phyloP scores from a whole-genome alignment of 1,140 invertebrate species.

The Ceratosolen solmsi region DNA sequence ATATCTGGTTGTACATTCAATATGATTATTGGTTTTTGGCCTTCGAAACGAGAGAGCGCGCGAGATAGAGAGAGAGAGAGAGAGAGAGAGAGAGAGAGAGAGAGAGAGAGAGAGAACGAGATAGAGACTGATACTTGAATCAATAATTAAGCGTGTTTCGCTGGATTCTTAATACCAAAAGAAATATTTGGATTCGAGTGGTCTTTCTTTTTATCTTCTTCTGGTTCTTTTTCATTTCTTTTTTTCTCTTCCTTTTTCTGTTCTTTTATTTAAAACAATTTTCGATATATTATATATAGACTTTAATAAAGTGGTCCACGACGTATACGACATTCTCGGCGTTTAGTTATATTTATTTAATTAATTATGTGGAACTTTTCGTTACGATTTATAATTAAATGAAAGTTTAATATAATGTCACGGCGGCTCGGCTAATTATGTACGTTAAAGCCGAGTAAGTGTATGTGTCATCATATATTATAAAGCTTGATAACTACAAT shows the following conservation, averaged over 20 bases:
- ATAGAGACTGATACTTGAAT: not conserved
- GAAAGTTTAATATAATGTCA: conserved; percentile 10
- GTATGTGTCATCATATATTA: not conserved
- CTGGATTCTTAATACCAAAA: conserved; percentile 19
- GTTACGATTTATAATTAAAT: conserved; percentile 1
- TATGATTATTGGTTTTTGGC: not conserved
- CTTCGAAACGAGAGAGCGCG: conserved; percentile 1
- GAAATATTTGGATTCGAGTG: conserved; percentile 15
- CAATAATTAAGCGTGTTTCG: conserved; percentile 36
- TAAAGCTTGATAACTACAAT: not conserved
- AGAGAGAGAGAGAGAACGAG: not conserved
- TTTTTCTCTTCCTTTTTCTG: no score
- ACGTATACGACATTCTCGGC: not conserved
- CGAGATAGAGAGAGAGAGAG: conserved; percentile 3
- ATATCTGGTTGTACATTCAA: not conserved
- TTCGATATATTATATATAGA: not conserved
- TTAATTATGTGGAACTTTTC: conserved; percentile 4
- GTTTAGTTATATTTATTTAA: conserved; percentile 11
- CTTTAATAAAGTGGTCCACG: conserved; percentile 11
- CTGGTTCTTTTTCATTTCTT: not conserved
- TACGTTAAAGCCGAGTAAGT: not conserved
- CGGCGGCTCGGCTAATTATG: not conserved
- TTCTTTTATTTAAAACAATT: not conserved
- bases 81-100: not conserved
- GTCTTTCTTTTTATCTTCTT: no score